Evolutionary conservation across 2,797 vertebrate genomes (phyloP).

Genomic region (Muraenolepis orangiensis): DNA sequence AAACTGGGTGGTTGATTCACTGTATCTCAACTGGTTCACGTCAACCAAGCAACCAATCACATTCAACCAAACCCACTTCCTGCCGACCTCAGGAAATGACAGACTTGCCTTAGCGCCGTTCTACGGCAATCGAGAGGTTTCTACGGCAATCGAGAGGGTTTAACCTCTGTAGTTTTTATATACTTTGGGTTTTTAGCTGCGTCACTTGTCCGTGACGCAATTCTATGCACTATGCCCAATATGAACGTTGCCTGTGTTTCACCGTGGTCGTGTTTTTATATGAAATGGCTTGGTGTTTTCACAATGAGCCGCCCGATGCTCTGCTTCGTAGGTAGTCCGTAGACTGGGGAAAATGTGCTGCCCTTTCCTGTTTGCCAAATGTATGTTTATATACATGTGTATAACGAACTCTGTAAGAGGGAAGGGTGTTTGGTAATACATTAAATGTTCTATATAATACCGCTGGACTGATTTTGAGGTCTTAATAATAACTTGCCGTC

Average conservation of each 20-base stretch:
- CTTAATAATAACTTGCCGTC: too few species aligned
- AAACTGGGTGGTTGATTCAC: too few species aligned
- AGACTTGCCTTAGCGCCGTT: constrained; percentile 14
- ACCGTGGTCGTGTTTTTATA: constrained; percentile 16
- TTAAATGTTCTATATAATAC: constrained; percentile 19
- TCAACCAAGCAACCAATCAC: too few species aligned
- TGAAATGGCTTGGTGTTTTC: constrained; percentile 4
- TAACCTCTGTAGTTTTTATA: constrained; percentile 11
- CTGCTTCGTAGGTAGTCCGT: constrained; percentile 41
- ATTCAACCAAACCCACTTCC: constrained; percentile 7
- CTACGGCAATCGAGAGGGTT: constrained; percentile 4
- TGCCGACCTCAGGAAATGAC: constrained; percentile 38
- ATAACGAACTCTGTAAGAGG: constrained; percentile 39
- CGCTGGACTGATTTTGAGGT: too few species aligned
- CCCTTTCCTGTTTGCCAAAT: constrained; percentile 72
- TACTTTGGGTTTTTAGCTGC: not conserved
- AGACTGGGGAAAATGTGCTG: constrained; percentile 47
- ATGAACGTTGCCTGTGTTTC: constrained; percentile 33
- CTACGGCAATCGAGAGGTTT: constrained; percentile 5
- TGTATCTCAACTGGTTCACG: too few species aligned
- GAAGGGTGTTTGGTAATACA: constrained; percentile 35
- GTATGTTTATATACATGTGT: constrained; percentile 33
- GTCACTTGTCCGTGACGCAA: constrained; percentile 22
- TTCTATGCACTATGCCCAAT: constrained; percentile 59
- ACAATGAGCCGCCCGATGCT: constrained; percentile 55